Base-by-base conservation (phyloP, 2,797 vertebrate genomes). In the Centroberyx gerrardi region DNA sequence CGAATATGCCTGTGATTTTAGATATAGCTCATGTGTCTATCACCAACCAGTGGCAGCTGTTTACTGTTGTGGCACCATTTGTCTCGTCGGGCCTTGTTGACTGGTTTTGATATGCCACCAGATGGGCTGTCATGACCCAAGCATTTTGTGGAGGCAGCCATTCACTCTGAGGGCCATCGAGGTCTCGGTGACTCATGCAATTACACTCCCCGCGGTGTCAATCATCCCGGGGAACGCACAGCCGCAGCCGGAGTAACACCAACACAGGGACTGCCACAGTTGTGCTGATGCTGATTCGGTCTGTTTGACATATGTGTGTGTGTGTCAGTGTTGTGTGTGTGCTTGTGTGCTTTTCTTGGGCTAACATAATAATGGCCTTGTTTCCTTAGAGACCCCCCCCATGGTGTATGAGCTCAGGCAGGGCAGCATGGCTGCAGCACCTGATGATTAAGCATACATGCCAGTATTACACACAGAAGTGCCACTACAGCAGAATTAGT, bases 111-210 rank as follows among this genome's bases (percentile, higher is more conserved):
- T 78, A 81, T 53, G 18, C 77, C 68, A 70, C 79, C 90, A 93
- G 91, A 92, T 90, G 79, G 88, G 86, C 76, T 90, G 91, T 89
- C 89, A 82, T 79, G 90, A 92, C 89, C 90, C 76, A 4, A 76
- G 83, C 72, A 5, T 83, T 92, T 87, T 84, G 67, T 75, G 17
- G 46, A 87, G 89, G 80, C 76, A 64, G 85, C 29, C 67, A 38
- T 82, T 90, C 83, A 63, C 85, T 90, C 87, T 68, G n/a, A 81
- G 63, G 87, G 74, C 73, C 72, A 38, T 38, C 33, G 55, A 90
- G 91, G 87, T 88, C 83, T 68, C 53, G 18, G 67, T 77, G 88
- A 90, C 87, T 92, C 88, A 71, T 65, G 84, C 80, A 70, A 81
- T 88, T 86, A 86, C 58, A 64, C 76, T 80, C 86, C 84, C 86